Evolutionary conservation across 2,797 vertebrate genomes (phyloP).

Genomic region (Epinephelus coioides): DNA sequence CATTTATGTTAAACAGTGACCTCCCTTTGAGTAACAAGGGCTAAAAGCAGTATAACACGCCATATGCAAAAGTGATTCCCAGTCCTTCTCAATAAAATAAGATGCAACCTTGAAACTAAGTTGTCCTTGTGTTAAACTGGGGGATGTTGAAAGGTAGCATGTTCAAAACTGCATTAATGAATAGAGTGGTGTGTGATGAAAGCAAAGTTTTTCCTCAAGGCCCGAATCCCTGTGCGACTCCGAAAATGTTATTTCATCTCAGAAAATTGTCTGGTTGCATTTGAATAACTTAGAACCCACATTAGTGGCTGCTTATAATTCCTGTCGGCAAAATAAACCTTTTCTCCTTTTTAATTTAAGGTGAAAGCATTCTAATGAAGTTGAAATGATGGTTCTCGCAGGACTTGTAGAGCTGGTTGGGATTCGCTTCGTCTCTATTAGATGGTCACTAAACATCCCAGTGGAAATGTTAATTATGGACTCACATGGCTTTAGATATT

Average conservation of each 20-base stretch:
- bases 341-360: conserved; percentile 52
- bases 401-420: conserved; percentile 38
- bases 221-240: conserved; percentile 28
- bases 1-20: conserved; percentile 41
- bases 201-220: conserved; percentile 54
- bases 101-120: conserved; percentile 44
- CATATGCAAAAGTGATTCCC: conserved; percentile 26
- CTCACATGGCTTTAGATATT: conserved; percentile 40
- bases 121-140: conserved; percentile 40
- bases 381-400: conserved; percentile 46
- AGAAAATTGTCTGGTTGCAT: conserved; percentile 32
- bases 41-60: conserved; percentile 16
- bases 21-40: conserved; percentile 24
- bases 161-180: conserved; percentile 54
- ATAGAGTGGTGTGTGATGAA: conserved; percentile 45
- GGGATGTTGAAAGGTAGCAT: conserved; percentile 36
- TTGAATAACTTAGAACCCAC: conserved; percentile 37
- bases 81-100: conserved; percentile 24
- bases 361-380: conserved; percentile 49
- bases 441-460: conserved; percentile 62
- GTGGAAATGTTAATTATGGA: conserved; percentile 60
- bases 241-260: conserved; percentile 45
- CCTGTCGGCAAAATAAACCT: conserved; percentile 50
- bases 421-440: conserved; percentile 62
- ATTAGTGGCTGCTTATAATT: conserved; percentile 49